These are phyloP conservation scores for Lymantria dispar DNA, from an alignment of 2,888 invertebrate species.

Conservation along the genomic window DNA sequence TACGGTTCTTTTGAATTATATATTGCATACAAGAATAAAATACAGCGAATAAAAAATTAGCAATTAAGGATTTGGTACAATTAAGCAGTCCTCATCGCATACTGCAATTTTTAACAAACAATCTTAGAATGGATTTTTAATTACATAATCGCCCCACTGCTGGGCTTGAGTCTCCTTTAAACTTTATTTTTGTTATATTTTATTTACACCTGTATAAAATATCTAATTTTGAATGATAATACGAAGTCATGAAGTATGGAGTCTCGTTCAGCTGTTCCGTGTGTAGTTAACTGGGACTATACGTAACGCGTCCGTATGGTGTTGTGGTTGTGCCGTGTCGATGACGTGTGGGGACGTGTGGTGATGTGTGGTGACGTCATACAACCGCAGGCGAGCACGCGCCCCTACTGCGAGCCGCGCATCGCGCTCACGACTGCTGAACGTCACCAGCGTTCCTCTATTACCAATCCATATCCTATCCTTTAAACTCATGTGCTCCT, in stretches of 20 bases:
- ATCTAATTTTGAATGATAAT: too few species aligned
- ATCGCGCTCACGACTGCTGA: constrained; percentile 58
- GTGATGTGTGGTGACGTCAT: constrained; percentile 26
- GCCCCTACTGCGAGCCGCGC: constrained; percentile 66
- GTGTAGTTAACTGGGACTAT: constrained; percentile 17
- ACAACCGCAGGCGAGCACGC: constrained; percentile 63
- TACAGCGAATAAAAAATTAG: too few species aligned
- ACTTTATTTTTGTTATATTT: too few species aligned
- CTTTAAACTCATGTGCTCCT: constrained; percentile 5
- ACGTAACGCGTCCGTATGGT: constrained; percentile 36
- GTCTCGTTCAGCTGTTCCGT: constrained; percentile 5
- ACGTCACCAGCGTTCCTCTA: constrained; percentile 21
- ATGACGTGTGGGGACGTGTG: constrained; percentile 36
- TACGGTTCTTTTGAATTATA: too few species aligned
- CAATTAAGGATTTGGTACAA: too few species aligned
- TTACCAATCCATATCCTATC: constrained; percentile 8
- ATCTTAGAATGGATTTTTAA: too few species aligned
- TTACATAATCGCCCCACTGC: too few species aligned
- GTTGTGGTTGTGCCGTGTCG: constrained; percentile 46
- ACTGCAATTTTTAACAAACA: too few species aligned
- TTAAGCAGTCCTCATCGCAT: too few species aligned
- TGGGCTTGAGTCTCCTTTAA: too few species aligned
- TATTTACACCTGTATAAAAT: too few species aligned
- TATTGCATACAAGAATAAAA: too few species aligned
- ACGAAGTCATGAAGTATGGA: background rate